phyloP scores from a whole-genome alignment of 1,140 invertebrate genomes.

The Dreissena polymorpha region DNA sequence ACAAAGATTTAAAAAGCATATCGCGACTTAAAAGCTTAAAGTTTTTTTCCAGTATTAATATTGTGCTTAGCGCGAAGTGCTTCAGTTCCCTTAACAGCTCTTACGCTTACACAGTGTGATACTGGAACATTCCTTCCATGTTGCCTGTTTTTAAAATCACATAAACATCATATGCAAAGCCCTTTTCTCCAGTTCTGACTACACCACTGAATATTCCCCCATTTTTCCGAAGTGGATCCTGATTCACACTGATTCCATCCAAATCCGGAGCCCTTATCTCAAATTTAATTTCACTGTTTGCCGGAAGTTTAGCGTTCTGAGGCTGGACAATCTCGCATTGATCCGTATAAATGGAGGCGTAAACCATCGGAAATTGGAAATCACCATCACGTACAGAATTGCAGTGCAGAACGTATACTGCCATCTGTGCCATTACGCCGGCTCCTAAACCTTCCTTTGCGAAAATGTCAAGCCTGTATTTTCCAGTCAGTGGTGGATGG shows the following conservation, averaged over 20 bases:
- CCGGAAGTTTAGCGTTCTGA: neutral
- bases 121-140: neutral
- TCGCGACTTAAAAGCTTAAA: no score
- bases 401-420: slow-evolving; percentile 51
- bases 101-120: neutral
- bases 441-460: slow-evolving; percentile 12
- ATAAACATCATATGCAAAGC: neutral
- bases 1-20: no score
- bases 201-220: slow-evolving; percentile 12
- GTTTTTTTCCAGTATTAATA: no score
- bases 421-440: slow-evolving; percentile 2
- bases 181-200: neutral
- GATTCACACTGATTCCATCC: neutral
- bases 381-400: slow-evolving; percentile 4
- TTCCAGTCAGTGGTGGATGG: slow-evolving; percentile 37
- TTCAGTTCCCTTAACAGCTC: neutral
- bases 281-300: slow-evolving; percentile 15
- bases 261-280: slow-evolving; percentile 15
- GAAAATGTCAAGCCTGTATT: slow-evolving; percentile 47
- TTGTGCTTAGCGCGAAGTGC: no score
- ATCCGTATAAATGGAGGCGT: neutral
- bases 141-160: neutral
- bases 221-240: neutral
- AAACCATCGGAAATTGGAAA: slow-evolving; percentile 9
- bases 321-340: neutral